Evolutionary conservation across 2,113 vertebrate species (phyloP).

Genomic region (Plecotus auritus): DNA sequence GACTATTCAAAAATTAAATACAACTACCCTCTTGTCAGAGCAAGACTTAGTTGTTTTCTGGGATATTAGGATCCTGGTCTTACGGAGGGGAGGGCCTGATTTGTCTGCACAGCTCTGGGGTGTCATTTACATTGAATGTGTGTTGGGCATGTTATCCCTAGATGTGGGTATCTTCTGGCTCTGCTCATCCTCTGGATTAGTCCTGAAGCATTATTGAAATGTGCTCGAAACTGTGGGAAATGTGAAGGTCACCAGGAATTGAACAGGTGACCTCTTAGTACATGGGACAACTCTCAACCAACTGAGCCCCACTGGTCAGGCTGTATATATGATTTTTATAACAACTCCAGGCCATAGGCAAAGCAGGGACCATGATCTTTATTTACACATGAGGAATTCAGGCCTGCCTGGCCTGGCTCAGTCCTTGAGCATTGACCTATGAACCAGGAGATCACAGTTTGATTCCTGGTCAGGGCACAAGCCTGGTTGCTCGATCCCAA

Average conservation of each 20-base stretch:
- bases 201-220: neutral
- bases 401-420: too few relatives aligned
- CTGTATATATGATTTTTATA: neutral
- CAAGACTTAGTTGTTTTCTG: neutral
- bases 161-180: neutral
- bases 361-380: neutral
- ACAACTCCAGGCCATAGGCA: neutral
- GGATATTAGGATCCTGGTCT: too few relatives aligned
- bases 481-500: too few relatives aligned
- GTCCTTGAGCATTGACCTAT: too few relatives aligned
- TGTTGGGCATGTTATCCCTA: rapidly evolving
- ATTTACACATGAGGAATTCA: neutral
- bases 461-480: too few relatives aligned
- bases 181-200: neutral
- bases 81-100: too few relatives aligned
- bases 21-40: neutral
- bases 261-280: too few relatives aligned
- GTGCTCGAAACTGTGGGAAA: neutral
- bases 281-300: too few relatives aligned
- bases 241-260: too few relatives aligned
- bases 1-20: neutral
- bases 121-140: neutral
- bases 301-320: too few relatives aligned
- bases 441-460: too few relatives aligned
- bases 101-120: neutral